phyloP scores from a whole-genome alignment of 2,888 invertebrate species.

The Lymantria monacha region DNA sequence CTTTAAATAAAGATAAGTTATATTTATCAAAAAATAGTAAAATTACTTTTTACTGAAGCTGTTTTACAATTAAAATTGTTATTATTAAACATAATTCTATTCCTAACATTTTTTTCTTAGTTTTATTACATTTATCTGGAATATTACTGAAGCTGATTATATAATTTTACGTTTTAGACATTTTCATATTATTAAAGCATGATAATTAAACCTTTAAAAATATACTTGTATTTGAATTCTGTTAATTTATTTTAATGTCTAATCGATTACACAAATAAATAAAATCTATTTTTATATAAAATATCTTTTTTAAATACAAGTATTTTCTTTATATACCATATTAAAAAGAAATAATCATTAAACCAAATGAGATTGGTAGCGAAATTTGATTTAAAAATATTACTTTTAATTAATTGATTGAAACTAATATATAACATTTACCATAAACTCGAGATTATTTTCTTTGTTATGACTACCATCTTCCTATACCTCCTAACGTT shows the following conservation, averaged over 20 bases:
- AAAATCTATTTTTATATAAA: not conserved
- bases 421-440: constrained; percentile 10
- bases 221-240: not conserved
- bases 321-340: constrained; percentile 10
- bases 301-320: constrained; percentile 15
- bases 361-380: constrained; percentile 63
- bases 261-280: too few relatives aligned
- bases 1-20: too few relatives aligned
- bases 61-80: too few relatives aligned
- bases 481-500: too few relatives aligned
- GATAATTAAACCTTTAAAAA: not conserved
- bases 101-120: too few relatives aligned
- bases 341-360: constrained; percentile 26
- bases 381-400: constrained; percentile 52
- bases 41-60: too few relatives aligned
- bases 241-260: not conserved
- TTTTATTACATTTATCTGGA: too few relatives aligned
- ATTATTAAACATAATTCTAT: too few relatives aligned
- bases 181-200: not conserved
- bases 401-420: constrained; percentile 5
- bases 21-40: too few relatives aligned
- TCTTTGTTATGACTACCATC: too few relatives aligned
- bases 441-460: constrained; percentile 2
- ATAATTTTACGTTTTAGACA: not conserved
- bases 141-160: not conserved